phyloP scores from a whole-genome alignment of 2,113 vertebrate species.

The Octodon degus region DNA sequence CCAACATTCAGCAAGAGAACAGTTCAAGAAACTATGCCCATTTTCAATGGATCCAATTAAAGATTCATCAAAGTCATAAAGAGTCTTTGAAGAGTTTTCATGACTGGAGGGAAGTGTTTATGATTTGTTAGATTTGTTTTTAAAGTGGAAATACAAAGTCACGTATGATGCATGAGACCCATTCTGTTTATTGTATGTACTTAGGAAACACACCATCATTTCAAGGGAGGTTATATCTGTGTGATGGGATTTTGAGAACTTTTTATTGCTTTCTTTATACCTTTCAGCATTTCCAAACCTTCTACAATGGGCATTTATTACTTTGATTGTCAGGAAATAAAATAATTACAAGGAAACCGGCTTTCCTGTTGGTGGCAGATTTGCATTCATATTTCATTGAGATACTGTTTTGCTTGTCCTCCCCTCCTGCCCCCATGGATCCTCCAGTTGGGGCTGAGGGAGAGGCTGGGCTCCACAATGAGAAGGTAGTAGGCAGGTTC shows the following conservation, averaged over 20 bases:
- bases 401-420: not conserved
- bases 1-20: not conserved
- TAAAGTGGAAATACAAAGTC: not conserved
- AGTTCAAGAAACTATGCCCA: not conserved
- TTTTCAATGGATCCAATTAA: not conserved
- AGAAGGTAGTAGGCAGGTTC: not conserved
- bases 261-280: slow-evolving; percentile 32
- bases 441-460: not conserved
- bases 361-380: not conserved
- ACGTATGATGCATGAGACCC: not conserved
- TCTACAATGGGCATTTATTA: slow-evolving; percentile 4
- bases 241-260: not conserved
- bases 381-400: not conserved
- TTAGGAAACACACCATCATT: not conserved
- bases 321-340: slow-evolving; percentile 11
- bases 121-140: not conserved
- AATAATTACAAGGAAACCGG: not conserved
- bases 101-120: not conserved
- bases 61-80: slow-evolving; percentile 31
- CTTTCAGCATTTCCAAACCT: not conserved
- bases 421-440: not conserved
- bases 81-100: slow-evolving; percentile 26
- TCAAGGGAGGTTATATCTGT: not conserved
- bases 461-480: not conserved
- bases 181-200: not conserved